phyloP scores from a whole-genome alignment of 1,140 invertebrate genomes.

The Bombus cullumanus region DNA sequence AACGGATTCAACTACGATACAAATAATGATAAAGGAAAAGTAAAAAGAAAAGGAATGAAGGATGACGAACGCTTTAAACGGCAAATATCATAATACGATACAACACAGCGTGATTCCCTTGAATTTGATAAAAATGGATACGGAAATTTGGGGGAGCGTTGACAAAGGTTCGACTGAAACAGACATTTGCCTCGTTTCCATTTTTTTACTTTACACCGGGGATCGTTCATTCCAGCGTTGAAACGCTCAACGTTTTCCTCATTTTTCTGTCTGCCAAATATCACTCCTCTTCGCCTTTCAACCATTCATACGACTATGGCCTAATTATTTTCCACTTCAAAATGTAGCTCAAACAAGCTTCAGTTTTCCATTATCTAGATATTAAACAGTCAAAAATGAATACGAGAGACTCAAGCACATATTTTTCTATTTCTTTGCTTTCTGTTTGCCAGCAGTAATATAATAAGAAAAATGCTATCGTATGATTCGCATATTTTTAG shows the following conservation, averaged over 20 bases:
- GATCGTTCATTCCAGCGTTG: conserved; percentile 2
- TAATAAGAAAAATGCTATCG: neutral
- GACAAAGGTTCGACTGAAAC: neutral
- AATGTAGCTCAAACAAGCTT: neutral
- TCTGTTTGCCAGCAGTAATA: neutral
- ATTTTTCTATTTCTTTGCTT: neutral
- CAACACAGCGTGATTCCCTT: neutral
- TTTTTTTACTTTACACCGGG: neutral
- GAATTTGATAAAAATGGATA: neutral
- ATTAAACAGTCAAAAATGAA: neutral
- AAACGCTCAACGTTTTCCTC: neutral
- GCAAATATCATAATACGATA: no score
- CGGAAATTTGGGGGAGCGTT: neutral
- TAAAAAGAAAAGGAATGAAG: neutral
- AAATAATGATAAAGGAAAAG: neutral
- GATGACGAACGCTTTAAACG: neutral
- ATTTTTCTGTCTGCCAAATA: neutral
- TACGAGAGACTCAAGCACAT: neutral
- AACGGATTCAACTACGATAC: neutral
- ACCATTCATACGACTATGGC: neutral
- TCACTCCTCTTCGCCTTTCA: neutral
- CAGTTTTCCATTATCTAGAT: neutral
- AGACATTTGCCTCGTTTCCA: neutral
- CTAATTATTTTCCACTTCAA: conserved; percentile 12
- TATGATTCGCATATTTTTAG: neutral